Conservation (phyloP, 2,113 vertebrate species). For the Tichodroma muraria region DNA sequence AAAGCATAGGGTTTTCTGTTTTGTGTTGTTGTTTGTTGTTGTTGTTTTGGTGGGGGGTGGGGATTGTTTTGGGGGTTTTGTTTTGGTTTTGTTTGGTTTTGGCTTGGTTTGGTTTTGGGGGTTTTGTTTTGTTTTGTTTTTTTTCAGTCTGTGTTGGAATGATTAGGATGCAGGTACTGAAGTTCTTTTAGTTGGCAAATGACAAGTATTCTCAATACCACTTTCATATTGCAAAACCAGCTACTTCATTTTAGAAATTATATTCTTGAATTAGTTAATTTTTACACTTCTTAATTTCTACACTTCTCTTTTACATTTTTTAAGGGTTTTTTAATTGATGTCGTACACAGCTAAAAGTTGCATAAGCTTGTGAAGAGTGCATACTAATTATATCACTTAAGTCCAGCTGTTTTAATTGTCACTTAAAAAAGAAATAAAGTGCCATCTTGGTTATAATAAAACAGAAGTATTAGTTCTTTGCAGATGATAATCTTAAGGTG, state of each 20-base stretch:
- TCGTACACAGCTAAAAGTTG: neutral
- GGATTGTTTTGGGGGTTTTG: no score
- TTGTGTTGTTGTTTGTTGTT: neutral
- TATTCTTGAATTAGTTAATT: neutral
- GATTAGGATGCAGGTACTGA: neutral
- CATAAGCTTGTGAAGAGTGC: neutral
- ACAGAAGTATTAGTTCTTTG: neutral
- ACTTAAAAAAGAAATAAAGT: neutral
- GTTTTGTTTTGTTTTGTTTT: neutral
- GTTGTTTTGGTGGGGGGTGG: neutral
- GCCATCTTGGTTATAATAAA: neutral
- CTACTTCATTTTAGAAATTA: slow-evolving; percentile 12
- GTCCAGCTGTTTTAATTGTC: neutral
- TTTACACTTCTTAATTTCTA: neutral
- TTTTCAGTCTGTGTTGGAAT: neutral
- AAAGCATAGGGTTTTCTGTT: neutral
- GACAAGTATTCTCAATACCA: neutral
- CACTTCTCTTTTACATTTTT: neutral
- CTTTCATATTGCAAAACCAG: neutral
- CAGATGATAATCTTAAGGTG: neutral
- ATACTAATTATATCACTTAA: neutral
- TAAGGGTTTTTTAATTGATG: neutral
- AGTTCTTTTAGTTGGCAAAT: neutral
- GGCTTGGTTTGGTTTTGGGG: neutral
- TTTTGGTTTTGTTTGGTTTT: neutral